These are phyloP conservation scores for Anticlea derivata DNA, from an alignment of 2,888 invertebrate genomes.

Conservation along the genomic window DNA sequence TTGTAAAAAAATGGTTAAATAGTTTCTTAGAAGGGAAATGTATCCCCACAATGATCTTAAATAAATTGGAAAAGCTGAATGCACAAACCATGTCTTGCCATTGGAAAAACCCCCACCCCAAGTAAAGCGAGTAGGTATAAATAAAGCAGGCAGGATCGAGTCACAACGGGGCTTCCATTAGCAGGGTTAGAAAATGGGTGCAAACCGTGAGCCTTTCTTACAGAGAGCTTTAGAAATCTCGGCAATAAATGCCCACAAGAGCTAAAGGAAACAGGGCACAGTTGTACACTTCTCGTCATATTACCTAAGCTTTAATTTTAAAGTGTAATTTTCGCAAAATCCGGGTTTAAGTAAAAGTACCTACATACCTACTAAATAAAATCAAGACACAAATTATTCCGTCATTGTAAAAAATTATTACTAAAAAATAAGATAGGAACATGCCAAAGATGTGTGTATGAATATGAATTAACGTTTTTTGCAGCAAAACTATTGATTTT, in stretches of 20 bases:
- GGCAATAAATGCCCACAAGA: slow-evolving; percentile 78
- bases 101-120: slow-evolving; percentile 8
- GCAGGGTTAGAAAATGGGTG: slow-evolving; percentile 47
- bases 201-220: slow-evolving; percentile 40
- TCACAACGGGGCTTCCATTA: slow-evolving; percentile 49
- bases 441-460: too few relatives aligned
- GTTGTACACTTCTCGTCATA: too few relatives aligned
- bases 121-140: slow-evolving; percentile 23
- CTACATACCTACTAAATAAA: too few relatives aligned
- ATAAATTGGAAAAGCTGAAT: slow-evolving; percentile 16
- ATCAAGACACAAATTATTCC: too few relatives aligned
- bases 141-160: slow-evolving; percentile 20
- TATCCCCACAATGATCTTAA: too few relatives aligned
- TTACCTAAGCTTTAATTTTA: too few relatives aligned
- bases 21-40: background rate
- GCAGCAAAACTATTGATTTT: too few relatives aligned
- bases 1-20: background rate
- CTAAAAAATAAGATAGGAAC: too few relatives aligned
- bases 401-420: too few relatives aligned
- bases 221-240: slow-evolving; percentile 73
- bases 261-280: slow-evolving; percentile 50
- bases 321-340: too few relatives aligned
- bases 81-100: slow-evolving; percentile 17
- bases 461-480: too few relatives aligned
- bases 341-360: too few relatives aligned